Evolutionary conservation across 30 jellyfish, hydroid and myxozoan species (phyloP).

Genomic region (Mastigias papua): DNA sequence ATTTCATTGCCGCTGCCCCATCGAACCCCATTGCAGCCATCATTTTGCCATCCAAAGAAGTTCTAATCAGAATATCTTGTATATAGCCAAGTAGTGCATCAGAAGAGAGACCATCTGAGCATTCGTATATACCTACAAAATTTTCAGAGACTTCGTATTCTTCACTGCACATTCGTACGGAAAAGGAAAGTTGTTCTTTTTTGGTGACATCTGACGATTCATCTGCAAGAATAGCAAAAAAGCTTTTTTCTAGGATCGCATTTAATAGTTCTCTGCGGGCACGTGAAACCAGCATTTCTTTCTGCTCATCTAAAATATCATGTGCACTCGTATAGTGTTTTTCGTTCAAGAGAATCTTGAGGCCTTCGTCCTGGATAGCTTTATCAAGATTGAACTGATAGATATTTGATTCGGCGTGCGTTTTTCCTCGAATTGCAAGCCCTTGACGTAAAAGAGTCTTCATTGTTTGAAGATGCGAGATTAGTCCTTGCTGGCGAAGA

Average conservation of each 20-base stretch:
- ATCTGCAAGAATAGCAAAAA: conserved; percentile 31
- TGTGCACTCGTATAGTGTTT: conserved; percentile 19
- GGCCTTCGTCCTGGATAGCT: conserved; percentile 26
- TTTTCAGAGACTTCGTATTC: conserved; percentile 50
- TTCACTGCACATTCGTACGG: conserved; percentile 26
- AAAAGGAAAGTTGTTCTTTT: conserved; percentile 37
- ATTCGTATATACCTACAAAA: conserved; percentile 49
- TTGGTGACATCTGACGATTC: conserved; percentile 37
- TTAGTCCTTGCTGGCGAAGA: conserved; percentile 12
- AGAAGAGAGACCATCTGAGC: conserved; percentile 46
- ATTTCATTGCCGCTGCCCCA: conserved; percentile 64
- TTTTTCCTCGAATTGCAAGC: conserved; percentile 52
- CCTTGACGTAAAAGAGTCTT: conserved; percentile 60
- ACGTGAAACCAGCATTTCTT: not conserved
- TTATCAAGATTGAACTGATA: conserved; percentile 53
- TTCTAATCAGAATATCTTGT: conserved; percentile 37
- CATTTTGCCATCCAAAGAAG: conserved; percentile 7
- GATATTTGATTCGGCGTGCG: conserved; percentile 50
- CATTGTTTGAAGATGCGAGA: conserved; percentile 10
- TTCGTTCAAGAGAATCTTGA: conserved; percentile 5
- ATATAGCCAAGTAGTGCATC: conserved; percentile 28
- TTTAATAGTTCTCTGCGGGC: conserved; percentile 17
- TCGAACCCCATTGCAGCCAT: conserved; percentile 64
- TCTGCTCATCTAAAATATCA: not conserved
- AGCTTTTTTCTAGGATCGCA: conserved; percentile 7